A percentile compares a stretch with the other conserved stretches of the same genome.
phyloP scores from a whole-genome alignment of 2,113 vertebrate species.

The Sorex araneus region DNA sequence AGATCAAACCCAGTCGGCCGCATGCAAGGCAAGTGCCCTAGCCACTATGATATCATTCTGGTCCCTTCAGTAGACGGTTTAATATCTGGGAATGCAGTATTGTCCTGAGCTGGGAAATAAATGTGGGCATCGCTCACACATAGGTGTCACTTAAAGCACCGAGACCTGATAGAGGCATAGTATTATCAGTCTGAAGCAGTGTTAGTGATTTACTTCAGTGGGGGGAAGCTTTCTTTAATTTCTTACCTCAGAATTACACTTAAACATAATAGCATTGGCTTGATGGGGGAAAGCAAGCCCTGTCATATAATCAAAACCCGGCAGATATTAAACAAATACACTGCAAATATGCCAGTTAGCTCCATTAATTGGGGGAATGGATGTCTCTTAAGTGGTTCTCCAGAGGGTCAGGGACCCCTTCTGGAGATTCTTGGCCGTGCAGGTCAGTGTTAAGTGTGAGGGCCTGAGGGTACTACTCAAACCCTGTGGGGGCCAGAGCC shows the following conservation, averaged over 20 bases:
- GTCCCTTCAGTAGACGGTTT: no score
- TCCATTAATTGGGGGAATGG: no score
- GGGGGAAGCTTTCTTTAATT: conserved; percentile 14
- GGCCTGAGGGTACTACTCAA: no score
- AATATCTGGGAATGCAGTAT: background rate
- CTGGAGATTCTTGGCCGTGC: no score
- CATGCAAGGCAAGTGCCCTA: no score
- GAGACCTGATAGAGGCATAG: background rate
- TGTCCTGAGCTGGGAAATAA: background rate
- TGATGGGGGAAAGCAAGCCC: background rate
- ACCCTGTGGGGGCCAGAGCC: no score
- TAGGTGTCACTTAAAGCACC: background rate
- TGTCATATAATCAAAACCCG: background rate
- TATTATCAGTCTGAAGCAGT: background rate
- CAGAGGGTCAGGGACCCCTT: no score
- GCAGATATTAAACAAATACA: background rate
- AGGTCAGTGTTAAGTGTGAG: no score
- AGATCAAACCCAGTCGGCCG: no score
- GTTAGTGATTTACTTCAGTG: conserved; percentile 1
- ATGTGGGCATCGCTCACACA: background rate
- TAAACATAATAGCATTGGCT: background rate
- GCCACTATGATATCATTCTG: no score
- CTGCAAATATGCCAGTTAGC: background rate
- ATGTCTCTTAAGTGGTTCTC: no score
- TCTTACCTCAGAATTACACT: background rate